phyloP scores from a whole-genome alignment of 1,140 invertebrate species.

The Hetaerina americana region DNA sequence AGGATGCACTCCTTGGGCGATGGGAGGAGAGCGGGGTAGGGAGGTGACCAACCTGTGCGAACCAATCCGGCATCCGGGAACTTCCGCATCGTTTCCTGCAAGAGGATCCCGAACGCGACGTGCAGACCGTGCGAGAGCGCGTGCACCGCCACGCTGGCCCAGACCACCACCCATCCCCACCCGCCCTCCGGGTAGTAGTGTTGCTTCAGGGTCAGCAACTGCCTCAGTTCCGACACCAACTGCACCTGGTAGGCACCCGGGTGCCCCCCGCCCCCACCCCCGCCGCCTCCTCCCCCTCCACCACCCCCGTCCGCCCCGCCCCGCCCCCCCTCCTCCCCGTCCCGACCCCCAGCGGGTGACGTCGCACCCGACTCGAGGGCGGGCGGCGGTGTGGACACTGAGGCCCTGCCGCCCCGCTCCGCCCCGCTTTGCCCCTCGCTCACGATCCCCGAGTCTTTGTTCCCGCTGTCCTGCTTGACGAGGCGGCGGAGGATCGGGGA shows the following conservation, averaged over 20 bases:
- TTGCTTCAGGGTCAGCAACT: slow-evolving; percentile 45
- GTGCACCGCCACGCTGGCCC: slow-evolving; percentile 44
- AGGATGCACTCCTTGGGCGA: no score
- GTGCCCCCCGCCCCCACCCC: neutral
- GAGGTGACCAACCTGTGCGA: neutral
- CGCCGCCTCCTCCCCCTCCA: neutral
- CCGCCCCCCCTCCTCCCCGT: neutral
- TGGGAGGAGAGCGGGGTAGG: no score
- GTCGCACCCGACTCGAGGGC: neutral
- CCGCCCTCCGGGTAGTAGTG: slow-evolving; percentile 64
- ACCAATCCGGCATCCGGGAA: slow-evolving; percentile 29
- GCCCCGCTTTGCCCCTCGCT: neutral
- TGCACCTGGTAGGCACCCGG: neutral
- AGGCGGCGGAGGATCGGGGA: neutral
- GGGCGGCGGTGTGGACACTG: neutral
- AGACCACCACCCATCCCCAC: slow-evolving; percentile 56
- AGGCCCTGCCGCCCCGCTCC: neutral
- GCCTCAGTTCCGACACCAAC: slow-evolving; percentile 36
- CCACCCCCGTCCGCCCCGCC: neutral
- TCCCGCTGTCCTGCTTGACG: neutral
- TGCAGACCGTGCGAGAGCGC: slow-evolving; percentile 48
- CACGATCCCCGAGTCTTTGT: neutral
- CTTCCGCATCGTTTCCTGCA: slow-evolving; percentile 33
- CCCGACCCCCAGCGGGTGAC: neutral
- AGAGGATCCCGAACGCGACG: slow-evolving; percentile 39